Conservation (phyloP, 2,797 vertebrate genomes). For the Vipera latastei region DNA sequence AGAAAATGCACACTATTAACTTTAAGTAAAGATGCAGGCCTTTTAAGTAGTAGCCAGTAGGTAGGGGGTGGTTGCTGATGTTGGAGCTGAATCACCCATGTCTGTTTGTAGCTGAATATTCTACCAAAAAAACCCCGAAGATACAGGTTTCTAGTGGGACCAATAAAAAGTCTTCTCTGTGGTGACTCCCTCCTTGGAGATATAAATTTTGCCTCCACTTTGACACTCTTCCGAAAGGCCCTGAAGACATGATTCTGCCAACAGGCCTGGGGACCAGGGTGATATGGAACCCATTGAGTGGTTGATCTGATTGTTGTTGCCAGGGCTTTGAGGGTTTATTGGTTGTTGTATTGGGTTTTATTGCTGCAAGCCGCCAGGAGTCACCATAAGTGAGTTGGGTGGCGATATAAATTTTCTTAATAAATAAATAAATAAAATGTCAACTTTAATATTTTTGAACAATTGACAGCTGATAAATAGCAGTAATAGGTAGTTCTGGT, state of each 20-base stretch:
- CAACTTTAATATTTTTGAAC: neutral
- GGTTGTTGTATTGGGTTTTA: neutral
- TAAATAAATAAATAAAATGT: neutral
- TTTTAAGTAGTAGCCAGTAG: neutral
- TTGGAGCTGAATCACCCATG: neutral
- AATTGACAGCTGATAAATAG: neutral
- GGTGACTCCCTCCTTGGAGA: neutral
- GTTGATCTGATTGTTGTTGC: neutral
- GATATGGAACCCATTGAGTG: neutral
- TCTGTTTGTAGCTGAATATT: neutral
- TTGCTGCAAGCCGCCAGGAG: neutral
- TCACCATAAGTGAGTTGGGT: neutral
- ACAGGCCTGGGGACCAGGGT: neutral
- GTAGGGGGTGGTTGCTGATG: neutral
- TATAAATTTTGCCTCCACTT: neutral
- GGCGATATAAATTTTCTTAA: neutral
- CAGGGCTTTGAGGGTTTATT: neutral
- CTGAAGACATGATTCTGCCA: neutral
- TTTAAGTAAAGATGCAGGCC: neutral
- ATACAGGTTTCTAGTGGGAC: neutral
- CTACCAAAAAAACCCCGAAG: neutral
- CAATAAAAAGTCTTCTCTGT: neutral
- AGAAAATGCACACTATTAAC: neutral
- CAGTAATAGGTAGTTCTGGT: neutral
- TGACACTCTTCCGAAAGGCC: neutral